Percentiles rank a stretch among this genome's conserved stretches.
These are phyloP conservation scores for Formica exsecta DNA, from an alignment of 1,140 invertebrate genomes.

Conservation along the genomic window DNA sequence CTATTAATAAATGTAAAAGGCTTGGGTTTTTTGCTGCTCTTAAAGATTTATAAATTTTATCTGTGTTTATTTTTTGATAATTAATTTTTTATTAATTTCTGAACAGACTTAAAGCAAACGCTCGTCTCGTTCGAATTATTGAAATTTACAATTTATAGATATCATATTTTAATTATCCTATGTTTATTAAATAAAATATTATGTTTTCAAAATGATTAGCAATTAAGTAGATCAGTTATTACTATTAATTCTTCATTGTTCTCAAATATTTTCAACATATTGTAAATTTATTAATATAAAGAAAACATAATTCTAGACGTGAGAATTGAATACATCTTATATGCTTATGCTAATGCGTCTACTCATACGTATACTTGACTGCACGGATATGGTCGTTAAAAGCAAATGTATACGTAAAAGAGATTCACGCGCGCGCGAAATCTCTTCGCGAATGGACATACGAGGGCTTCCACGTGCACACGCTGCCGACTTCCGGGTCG, in stretches of 20 bases:
- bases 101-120: not conserved
- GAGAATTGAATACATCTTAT: slow-evolving; percentile 9
- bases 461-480: slow-evolving; percentile 54
- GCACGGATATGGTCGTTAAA: slow-evolving; percentile 62
- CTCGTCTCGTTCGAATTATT: not conserved
- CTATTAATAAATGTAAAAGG: not conserved
- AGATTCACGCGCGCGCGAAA: slow-evolving; percentile 67
- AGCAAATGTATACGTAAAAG: slow-evolving; percentile 11
- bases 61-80: not conserved
- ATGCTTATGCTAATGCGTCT: not conserved
- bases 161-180: not conserved
- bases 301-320: not conserved
- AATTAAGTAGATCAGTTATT: slow-evolving; percentile 19
- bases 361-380: not conserved
- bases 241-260: not conserved
- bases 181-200: not conserved
- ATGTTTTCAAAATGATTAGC: not conserved
- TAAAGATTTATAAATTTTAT: not conserved
- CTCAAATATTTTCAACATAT: not conserved
- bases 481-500: slow-evolving; percentile 72
- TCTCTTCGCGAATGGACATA: slow-evolving; percentile 50
- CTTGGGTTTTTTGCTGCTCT: not conserved
- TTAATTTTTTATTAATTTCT: not conserved
- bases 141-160: not conserved
- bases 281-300: not conserved